These are phyloP conservation scores for Coregonus ussuriensis DNA, from an alignment of 2,797 vertebrate genomes.

Conservation along the genomic window DNA sequence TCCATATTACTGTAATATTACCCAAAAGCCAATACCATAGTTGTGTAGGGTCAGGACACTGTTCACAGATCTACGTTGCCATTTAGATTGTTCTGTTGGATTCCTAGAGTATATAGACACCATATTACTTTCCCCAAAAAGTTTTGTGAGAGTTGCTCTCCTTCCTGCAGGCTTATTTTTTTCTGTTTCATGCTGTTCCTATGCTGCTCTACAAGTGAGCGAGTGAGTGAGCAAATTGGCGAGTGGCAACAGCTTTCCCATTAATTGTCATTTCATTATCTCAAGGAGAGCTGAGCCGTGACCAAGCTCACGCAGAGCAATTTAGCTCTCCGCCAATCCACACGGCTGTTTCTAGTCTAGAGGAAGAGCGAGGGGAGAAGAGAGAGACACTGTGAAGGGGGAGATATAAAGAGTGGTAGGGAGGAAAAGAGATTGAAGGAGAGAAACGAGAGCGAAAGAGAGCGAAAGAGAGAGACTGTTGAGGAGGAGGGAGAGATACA, in stretches of 20 bases:
- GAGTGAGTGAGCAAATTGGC: slow-evolving; percentile 58
- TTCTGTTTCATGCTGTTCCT: slow-evolving; percentile 21
- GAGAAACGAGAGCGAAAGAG: neutral
- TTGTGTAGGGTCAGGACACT: neutral
- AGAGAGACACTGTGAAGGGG: neutral
- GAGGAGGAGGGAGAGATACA: too few species aligned
- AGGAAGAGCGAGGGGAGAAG: neutral
- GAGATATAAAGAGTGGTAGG: neutral
- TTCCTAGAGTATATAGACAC: neutral
- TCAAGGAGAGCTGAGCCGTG: slow-evolving; percentile 78
- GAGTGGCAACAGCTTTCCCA: slow-evolving; percentile 74
- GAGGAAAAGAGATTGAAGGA: neutral
- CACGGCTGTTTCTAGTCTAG: slow-evolving; percentile 37
- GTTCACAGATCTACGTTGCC: too few species aligned
- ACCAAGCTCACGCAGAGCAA: slow-evolving; percentile 75
- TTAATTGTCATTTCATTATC: slow-evolving; percentile 85
- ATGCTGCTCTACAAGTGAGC: slow-evolving; percentile 52
- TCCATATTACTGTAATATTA: neutral
- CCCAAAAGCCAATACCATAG: neutral
- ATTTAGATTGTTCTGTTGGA: neutral
- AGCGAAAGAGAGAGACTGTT: too few species aligned
- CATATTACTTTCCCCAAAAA: neutral
- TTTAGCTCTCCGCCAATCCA: slow-evolving; percentile 74
- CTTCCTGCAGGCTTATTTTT: slow-evolving; percentile 37
- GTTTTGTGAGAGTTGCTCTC: neutral